These are phyloP conservation scores for Idaea dimidiata DNA, from an alignment of 2,888 invertebrate genomes.

Conservation along the genomic window DNA sequence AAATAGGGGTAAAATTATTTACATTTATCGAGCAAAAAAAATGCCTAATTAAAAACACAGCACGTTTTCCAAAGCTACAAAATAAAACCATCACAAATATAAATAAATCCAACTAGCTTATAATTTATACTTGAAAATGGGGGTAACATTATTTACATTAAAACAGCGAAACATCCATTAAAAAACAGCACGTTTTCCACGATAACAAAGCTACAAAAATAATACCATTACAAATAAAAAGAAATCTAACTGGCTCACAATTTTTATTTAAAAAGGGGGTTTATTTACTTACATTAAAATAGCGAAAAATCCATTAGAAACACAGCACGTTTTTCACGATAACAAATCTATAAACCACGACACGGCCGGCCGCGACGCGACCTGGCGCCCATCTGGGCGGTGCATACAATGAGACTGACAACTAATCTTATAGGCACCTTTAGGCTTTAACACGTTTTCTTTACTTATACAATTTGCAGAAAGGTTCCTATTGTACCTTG, in stretches of 20 bases:
- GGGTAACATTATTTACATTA: too few relatives aligned
- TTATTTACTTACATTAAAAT: conserved; percentile 2
- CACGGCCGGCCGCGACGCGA: not conserved
- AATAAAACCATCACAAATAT: too few relatives aligned
- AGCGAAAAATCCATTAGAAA: not conserved
- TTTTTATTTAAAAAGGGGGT: not conserved
- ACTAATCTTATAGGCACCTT: not conserved
- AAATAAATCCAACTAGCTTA: too few relatives aligned
- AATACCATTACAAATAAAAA: too few relatives aligned
- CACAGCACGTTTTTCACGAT: not conserved
- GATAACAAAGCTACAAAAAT: too few relatives aligned
- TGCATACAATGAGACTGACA: not conserved
- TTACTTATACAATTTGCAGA: not conserved
- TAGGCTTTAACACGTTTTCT: not conserved
- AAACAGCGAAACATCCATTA: too few relatives aligned
- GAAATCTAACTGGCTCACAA: not conserved
- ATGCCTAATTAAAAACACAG: too few relatives aligned
- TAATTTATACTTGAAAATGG: too few relatives aligned
- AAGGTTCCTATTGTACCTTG: not conserved
- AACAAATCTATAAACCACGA: not conserved
- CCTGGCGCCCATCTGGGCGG: not conserved
- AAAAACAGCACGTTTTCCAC: too few relatives aligned
- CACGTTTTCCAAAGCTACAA: too few relatives aligned
- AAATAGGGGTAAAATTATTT: too few relatives aligned
- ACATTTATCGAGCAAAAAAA: too few relatives aligned